These are phyloP conservation scores for Rotaria magnacalcarata DNA, from an alignment of 2,888 invertebrate genomes.

Conservation along the genomic window DNA sequence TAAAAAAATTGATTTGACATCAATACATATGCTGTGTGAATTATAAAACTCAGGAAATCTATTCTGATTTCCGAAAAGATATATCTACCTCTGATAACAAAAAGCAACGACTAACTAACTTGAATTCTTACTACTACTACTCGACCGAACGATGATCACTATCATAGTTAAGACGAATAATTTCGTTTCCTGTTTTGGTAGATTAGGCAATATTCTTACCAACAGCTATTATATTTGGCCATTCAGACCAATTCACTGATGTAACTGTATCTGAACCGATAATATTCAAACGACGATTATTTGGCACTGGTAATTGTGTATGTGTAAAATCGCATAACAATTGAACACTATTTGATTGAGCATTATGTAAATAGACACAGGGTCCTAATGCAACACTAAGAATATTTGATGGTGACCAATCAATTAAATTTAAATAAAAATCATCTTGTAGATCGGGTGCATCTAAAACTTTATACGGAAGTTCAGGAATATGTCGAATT, in stretches of 20 bases:
- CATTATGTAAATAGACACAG: slow-evolving; percentile 81
- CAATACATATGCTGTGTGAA: too few species aligned
- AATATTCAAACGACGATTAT: neutral
- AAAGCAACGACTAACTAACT: too few species aligned
- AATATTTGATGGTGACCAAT: slow-evolving; percentile 86
- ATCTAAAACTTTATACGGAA: slow-evolving; percentile 41
- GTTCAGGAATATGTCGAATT: slow-evolving; percentile 36
- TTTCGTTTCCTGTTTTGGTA: too few species aligned
- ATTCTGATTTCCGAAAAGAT: too few species aligned
- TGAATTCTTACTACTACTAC: too few species aligned
- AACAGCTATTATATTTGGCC: slow-evolving; percentile 72
- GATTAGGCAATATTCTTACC: slow-evolving; percentile 63
- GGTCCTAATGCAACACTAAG: slow-evolving; percentile 83
- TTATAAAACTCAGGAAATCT: too few species aligned
- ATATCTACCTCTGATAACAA: too few species aligned
- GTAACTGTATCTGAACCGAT: slow-evolving; percentile 53
- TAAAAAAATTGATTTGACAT: too few species aligned
- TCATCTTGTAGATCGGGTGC: slow-evolving; percentile 45
- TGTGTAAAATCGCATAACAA: slow-evolving; percentile 74
- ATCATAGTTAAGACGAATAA: too few species aligned
- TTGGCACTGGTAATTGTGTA: slow-evolving; percentile 47
- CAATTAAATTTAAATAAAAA: slow-evolving; percentile 65
- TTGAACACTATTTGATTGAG: slow-evolving; percentile 75
- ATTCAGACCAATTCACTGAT: slow-evolving; percentile 70
- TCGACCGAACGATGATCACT: too few species aligned